These are phyloP conservation scores for Proctacanthus coquilletti DNA, from an alignment of 1,140 invertebrate genomes.

Conservation along the genomic window DNA sequence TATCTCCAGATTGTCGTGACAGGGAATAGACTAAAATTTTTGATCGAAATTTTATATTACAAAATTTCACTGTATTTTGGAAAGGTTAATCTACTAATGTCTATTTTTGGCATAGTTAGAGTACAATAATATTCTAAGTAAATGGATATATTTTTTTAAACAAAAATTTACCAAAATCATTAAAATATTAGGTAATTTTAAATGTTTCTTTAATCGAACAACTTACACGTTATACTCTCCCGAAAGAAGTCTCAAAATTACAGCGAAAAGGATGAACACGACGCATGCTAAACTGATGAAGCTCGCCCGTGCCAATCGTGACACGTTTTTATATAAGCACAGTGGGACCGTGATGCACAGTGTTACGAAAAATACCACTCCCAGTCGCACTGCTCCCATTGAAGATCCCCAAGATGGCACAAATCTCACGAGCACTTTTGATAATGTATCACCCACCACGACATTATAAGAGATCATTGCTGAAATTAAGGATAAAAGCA, in stretches of 20 bases:
- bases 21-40: too few relatives aligned
- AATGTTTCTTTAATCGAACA: too few relatives aligned
- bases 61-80: too few relatives aligned
- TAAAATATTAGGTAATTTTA: too few relatives aligned
- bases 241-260: conserved; percentile 34
- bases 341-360: conserved; percentile 60
- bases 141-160: too few relatives aligned
- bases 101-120: too few relatives aligned
- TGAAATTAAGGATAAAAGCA: too few relatives aligned
- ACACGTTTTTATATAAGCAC: conserved; percentile 67
- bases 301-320: conserved; percentile 60
- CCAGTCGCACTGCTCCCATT: conserved; percentile 44
- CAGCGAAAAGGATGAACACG: conserved; percentile 54
- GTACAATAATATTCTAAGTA: too few relatives aligned
- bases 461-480: conserved; percentile 87
- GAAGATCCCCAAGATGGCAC: conserved; percentile 33
- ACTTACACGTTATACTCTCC: conserved; percentile 40
- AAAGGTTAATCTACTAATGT: too few relatives aligned
- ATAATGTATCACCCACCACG: conserved; percentile 77
- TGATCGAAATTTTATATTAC: too few relatives aligned
- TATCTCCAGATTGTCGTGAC: too few relatives aligned
- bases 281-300: conserved; percentile 64
- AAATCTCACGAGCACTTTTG: conserved; percentile 60
- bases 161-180: background rate
- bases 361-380: conserved; percentile 62